phyloP scores from a whole-genome alignment of 2,797 vertebrate genomes.

The Orestias chungarensis region DNA sequence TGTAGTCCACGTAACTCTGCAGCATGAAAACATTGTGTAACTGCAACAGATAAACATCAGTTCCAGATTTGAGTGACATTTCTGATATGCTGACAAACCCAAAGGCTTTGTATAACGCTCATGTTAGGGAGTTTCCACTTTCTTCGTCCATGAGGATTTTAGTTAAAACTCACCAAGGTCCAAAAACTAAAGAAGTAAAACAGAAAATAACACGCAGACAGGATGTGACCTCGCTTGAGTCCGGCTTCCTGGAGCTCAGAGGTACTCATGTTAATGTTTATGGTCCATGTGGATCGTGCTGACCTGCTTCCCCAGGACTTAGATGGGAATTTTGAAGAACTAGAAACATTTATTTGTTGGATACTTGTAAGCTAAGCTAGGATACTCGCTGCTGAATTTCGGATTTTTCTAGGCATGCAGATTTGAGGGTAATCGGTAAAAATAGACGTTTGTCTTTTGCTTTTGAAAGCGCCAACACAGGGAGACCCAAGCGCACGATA shows the following conservation, averaged over 20 bases:
- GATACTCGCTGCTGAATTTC: too few species aligned
- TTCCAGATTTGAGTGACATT: not conserved
- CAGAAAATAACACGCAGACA: not conserved
- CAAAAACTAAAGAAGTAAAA: not conserved
- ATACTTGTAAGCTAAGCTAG: too few species aligned
- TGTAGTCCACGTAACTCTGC: not conserved
- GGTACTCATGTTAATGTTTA: not conserved
- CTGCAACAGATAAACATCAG: not conserved
- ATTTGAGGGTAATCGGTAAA: too few species aligned
- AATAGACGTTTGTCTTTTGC: too few species aligned
- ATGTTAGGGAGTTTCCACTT: conserved; percentile 33
- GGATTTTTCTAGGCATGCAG: too few species aligned
- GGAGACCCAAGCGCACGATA: too few species aligned
- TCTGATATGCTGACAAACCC: conserved; percentile 27
- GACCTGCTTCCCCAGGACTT: not conserved
- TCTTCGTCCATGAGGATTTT: not conserved
- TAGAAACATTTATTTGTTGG: too few species aligned
- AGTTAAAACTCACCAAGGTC: not conserved
- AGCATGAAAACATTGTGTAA: not conserved
- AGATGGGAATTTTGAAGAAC: too few species aligned
- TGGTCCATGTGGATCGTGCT: not conserved
- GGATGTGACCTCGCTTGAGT: not conserved
- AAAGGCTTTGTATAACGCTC: not conserved
- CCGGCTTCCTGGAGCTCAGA: not conserved
- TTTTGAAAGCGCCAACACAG: too few species aligned